Evolutionary conservation across 23 tunicate species (phyloP).

Genomic region (Styela plicata): DNA sequence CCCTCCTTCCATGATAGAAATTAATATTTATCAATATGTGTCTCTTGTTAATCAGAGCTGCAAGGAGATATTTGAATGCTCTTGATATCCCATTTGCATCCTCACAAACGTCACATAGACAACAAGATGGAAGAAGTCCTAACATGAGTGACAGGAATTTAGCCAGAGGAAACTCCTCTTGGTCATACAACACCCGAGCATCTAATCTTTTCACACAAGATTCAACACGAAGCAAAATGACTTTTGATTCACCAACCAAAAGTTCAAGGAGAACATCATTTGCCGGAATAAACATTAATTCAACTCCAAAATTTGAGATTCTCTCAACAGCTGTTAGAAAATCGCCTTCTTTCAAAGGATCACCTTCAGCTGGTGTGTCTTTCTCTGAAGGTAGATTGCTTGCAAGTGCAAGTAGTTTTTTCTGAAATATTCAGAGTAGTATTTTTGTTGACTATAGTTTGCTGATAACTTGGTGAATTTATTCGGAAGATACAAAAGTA

Average conservation of each 20-base stretch:
- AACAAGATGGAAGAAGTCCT: background rate
- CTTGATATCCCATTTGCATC: slow-evolving; percentile 2
- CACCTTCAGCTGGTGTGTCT: background rate
- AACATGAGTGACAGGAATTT: background rate
- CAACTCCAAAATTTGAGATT: background rate
- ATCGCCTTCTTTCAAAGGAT: background rate
- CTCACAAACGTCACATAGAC: background rate
- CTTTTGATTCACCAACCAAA: background rate
- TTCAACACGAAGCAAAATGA: background rate
- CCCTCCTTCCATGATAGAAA: no score
- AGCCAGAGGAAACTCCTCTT: background rate
- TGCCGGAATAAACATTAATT: background rate
- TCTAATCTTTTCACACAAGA: background rate
- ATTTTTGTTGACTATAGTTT: background rate
- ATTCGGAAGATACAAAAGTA: no score
- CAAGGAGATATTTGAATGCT: background rate
- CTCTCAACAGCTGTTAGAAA: background rate
- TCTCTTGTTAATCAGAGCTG: background rate
- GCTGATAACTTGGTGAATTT: no score
- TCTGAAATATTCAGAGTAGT: background rate
- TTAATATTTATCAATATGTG: no score
- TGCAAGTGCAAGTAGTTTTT: slow-evolving; percentile 9
- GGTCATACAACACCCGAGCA: background rate
- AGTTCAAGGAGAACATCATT: background rate
- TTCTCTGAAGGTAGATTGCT: slow-evolving; percentile 1